Percentiles rank a stretch among this genome's conserved stretches.
These are phyloP conservation scores for Aethes cnicana DNA, from an alignment of 2,888 invertebrate genomes.

Conservation along the genomic window DNA sequence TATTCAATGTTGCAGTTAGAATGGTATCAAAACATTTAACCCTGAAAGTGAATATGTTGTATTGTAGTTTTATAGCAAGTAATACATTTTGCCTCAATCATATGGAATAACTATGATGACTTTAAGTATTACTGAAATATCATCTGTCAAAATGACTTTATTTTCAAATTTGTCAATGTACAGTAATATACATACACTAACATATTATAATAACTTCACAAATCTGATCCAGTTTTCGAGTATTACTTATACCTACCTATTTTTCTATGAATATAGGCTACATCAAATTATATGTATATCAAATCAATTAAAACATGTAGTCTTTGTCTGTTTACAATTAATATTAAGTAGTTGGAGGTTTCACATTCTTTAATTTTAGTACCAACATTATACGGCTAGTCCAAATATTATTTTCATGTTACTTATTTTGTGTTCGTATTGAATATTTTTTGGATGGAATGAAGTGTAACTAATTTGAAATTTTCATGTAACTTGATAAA, in stretches of 20 bases:
- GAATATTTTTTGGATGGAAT: background rate
- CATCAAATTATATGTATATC: constrained; percentile 1
- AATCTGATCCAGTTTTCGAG: constrained; percentile 59
- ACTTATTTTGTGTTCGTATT: constrained; percentile 2
- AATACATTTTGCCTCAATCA: no score
- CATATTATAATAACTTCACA: background rate
- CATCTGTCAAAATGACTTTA: no score
- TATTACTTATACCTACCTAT: constrained; percentile 46
- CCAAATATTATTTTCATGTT: constrained; percentile 4
- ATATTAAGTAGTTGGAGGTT: background rate
- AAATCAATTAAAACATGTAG: constrained; percentile 8
- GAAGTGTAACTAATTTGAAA: background rate
- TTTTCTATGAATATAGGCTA: constrained; percentile 47
- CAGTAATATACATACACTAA: no score
- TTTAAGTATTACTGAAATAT: no score
- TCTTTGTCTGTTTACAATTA: constrained; percentile 8
- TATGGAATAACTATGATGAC: no score
- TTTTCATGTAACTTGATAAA: no score
- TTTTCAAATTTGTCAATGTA: no score
- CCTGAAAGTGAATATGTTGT: no score
- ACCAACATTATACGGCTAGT: constrained; percentile 10
- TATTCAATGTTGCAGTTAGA: no score
- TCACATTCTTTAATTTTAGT: constrained; percentile 1
- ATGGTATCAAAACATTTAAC: no score
- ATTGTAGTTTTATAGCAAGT: no score